Base-by-base conservation (phyloP, 2,888 invertebrate genomes). In the Synergus gifuensis region DNA sequence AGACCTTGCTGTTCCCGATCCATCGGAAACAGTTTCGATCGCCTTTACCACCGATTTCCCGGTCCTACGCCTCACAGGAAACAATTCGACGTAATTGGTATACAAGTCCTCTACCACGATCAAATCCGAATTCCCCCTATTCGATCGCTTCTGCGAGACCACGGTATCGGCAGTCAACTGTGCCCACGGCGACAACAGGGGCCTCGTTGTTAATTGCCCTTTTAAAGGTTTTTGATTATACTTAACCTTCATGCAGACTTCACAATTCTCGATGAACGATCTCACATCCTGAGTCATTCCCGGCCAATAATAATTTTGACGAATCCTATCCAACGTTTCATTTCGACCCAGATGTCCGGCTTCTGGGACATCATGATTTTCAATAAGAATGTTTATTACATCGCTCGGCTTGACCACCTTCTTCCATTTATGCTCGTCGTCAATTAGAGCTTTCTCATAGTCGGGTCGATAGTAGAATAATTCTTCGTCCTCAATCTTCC, bases 311-410 rank as follows among this genome's bases (percentile, higher is more conserved):
- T 42, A n/a, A 8, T 77, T 79, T 67, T 82, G 81, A 16, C 82
- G 60, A 9, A 82, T 80, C n/a, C 80, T 62, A 11, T 81, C 81
- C 11, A 78, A 46, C 1, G 81, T 83, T 2, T 83, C 82, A 28
- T 82, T 81, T 14, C 77, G 77, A 0, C 83, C 82, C n/a, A 83
- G 62, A 49, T 82, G 81, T 40, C 78, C 79, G 2, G 36, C 36
- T 4, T 4, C 4, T 3, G 36, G 36, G 4, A 36, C 36, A 36
- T 36, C 4, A 3, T 36, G 36, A 36, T 36, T 36, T 4, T 36
- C 36, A 0, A 0, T 36, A 2, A 36, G 4, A 36, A 36, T 4
- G 2, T 0, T 36, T 4, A 36, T 36, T 1, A 36, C 36, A 0
- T 3, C 36, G 2, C 36, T 4, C 4, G 36, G 36, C 4, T 36